Percentiles rank a stretch among this genome's conserved stretches.
Conservation (phyloP, 1,140 invertebrate species). For the Heliconius hermathena region DNA sequence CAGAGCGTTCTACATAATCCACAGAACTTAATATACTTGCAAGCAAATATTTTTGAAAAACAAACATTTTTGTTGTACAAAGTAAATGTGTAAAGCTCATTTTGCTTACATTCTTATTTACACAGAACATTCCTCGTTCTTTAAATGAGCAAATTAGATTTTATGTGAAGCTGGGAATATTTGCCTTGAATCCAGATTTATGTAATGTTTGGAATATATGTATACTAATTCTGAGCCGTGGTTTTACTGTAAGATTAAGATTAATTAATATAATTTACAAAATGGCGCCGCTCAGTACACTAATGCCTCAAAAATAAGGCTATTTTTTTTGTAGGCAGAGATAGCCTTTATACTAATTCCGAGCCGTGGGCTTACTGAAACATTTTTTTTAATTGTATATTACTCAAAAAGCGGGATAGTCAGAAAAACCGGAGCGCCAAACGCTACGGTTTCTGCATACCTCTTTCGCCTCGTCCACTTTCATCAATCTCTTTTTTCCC, state of each 20-base stretch:
- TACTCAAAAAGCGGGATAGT: no score
- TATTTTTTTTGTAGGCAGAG: no score
- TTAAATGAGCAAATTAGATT: constrained; percentile 4
- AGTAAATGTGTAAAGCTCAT: neutral
- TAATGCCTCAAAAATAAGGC: no score
- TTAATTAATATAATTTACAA: neutral
- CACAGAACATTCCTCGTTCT: neutral
- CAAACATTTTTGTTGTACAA: constrained; percentile 1
- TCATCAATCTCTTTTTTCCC: no score
- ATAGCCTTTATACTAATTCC: neutral
- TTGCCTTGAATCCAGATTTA: neutral
- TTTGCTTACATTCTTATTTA: constrained; percentile 2
- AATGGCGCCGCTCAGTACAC: no score
- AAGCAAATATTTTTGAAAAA: neutral
- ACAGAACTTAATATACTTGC: constrained; percentile 1
- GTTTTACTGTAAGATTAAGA: neutral
- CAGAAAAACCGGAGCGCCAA: no score
- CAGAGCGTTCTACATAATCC: neutral
- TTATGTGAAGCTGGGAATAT: neutral
- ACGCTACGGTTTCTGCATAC: no score
- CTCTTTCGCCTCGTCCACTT: no score
- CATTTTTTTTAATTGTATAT: neutral
- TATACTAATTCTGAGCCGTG: neutral
- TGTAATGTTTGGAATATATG: neutral
- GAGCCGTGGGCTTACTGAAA: neutral